Evolutionary conservation across 2,888 invertebrate genomes (phyloP).

Genomic region (Cistogaster globosa): DNA sequence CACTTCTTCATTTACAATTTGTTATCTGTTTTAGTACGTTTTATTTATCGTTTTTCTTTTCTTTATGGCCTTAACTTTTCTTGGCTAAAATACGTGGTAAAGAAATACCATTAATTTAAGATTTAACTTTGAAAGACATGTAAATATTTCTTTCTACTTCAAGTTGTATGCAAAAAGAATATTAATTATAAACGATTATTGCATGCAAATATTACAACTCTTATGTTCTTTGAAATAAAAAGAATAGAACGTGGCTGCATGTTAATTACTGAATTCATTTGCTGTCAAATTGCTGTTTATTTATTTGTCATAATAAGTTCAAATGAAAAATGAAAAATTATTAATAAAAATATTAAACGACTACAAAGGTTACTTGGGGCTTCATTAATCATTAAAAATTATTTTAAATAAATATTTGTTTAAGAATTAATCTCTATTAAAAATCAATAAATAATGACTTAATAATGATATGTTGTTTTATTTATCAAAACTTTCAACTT

Average conservation of each 20-base stretch:
- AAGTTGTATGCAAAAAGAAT: constrained; percentile 33
- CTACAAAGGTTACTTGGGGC: constrained; percentile 28
- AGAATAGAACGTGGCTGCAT: constrained; percentile 21
- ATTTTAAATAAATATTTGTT: constrained; percentile 22
- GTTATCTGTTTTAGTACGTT: constrained; percentile 11
- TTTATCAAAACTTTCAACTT: too few relatives aligned
- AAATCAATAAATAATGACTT: constrained; percentile 39
- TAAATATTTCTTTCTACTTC: constrained; percentile 32
- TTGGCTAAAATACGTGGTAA: constrained; percentile 1
- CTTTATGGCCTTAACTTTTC: constrained; percentile 13
- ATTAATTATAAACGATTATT: constrained; percentile 57
- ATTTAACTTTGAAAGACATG: constrained; percentile 38
- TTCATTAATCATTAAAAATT: constrained; percentile 49
- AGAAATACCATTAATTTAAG: constrained; percentile 49
- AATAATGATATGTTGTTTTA: neutral
- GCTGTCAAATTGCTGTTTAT: constrained; percentile 59
- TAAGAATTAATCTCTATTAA: constrained; percentile 38
- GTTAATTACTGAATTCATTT: constrained; percentile 49
- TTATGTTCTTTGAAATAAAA: neutral
- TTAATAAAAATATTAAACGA: constrained; percentile 47
- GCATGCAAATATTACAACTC: neutral
- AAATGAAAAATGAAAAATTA: constrained; percentile 46
- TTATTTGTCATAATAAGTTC: constrained; percentile 64
- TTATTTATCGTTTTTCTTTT: neutral
- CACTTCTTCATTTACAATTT: constrained; percentile 39